phyloP scores from a whole-genome alignment of 2,888 invertebrate species.

The Pristionchus maxplancki region DNA sequence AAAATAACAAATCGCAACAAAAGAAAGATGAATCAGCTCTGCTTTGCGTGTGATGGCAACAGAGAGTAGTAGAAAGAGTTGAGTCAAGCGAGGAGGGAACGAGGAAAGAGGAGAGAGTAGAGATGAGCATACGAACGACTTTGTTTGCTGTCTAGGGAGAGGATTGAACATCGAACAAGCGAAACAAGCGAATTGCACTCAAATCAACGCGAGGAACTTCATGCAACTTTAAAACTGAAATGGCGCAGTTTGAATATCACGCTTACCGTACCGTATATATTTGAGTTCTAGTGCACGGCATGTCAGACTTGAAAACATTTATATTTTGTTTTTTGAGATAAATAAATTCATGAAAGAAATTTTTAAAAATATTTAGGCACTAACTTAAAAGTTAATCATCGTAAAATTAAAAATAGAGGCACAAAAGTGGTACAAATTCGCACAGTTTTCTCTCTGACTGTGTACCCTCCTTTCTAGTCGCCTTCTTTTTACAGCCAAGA shows the following conservation, averaged over 20 bases:
- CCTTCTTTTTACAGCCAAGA: neutral
- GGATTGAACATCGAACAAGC: neutral
- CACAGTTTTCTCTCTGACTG: neutral
- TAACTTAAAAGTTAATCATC: neutral
- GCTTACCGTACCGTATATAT: neutral
- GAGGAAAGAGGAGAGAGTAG: neutral
- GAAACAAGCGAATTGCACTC: neutral
- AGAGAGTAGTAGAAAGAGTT: neutral
- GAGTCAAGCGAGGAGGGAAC: neutral
- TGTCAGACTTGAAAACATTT: neutral
- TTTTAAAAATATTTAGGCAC: neutral
- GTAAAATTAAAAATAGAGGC: neutral
- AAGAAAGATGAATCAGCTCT: slow-evolving; percentile 13
- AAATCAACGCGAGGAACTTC: neutral
- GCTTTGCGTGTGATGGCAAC: neutral
- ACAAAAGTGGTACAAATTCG: neutral
- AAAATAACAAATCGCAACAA: neutral
- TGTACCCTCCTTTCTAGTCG: neutral
- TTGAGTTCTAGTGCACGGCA: neutral
- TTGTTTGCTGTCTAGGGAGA: neutral
- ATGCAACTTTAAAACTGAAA: neutral
- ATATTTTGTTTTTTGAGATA: neutral
- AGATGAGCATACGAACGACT: neutral
- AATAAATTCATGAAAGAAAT: neutral
- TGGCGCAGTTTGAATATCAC: neutral